A percentile compares a stretch with the other conserved stretches of the same genome.
Conservation (phyloP, 2,113 vertebrate genomes). For the Orycteropus afer region DNA sequence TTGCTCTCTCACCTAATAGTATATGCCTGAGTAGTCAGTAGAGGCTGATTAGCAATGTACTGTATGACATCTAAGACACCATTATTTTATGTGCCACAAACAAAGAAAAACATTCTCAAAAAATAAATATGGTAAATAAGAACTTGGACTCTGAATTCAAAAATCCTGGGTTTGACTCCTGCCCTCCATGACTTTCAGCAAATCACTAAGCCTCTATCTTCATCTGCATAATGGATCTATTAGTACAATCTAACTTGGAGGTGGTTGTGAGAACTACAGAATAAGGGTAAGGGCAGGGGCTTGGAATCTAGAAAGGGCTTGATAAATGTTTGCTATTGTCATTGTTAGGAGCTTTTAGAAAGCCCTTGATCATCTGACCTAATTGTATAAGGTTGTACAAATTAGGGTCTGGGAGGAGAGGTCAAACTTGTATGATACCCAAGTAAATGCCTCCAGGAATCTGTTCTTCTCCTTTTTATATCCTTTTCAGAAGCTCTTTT, state of each 20-base stretch:
- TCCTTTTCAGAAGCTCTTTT: slow-evolving; percentile 51
- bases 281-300: neutral
- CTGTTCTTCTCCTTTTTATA: neutral
- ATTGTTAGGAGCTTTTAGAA: neutral
- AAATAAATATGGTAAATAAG: neutral
- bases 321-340: neutral
- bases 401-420: neutral
- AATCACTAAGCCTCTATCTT: neutral
- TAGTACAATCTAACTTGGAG: neutral
- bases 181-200: neutral
- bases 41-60: slow-evolving; percentile 38
- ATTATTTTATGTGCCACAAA: slow-evolving; percentile 41
- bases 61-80: neutral
- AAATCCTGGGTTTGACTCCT: slow-evolving; percentile 2
- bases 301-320: neutral
- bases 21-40: slow-evolving; percentile 1
- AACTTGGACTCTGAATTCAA: slow-evolving; percentile 15
- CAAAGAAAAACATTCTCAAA: neutral
- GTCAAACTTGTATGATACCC: neutral
- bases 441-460: neutral
- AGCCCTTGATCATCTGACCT: neutral
- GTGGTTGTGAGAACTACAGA: neutral
- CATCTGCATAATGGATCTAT: neutral
- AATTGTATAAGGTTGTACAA: neutral
- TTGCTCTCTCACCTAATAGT: slow-evolving; percentile 13